Evolutionary conservation across 2,888 invertebrate species (phyloP), one percentile per base, ranked within the genome.

Genomic region (Agriopis aurantiaria): DNA sequence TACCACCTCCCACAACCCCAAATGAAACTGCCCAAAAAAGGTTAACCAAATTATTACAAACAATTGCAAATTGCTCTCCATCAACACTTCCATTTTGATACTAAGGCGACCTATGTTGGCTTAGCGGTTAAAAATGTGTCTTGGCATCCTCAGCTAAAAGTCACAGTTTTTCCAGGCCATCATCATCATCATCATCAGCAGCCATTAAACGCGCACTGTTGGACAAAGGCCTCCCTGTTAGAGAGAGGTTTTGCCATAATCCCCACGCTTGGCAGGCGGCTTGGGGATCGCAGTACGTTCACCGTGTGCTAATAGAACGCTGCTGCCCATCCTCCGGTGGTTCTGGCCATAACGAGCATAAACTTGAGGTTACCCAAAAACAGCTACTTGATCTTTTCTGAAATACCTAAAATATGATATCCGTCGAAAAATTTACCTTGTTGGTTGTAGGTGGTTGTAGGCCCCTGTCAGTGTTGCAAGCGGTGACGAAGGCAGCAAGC

Each of bases 401-500:
- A 10, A 10, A 0, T 41, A 8, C 3, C 41, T 6, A 41, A 41
- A 41, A 9, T 33, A 33, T 33, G 33, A 43, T 43, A 9, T 43
- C 43, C 1, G 8, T 43, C 8, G 0, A 43, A 43, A 43, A 9
- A 3, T 43, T 5, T 52, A 88, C 87, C 86, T 85, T 87, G 68
- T 83, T 87, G 68, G 78, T 78, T 40, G 72, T 78, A 12, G 80
- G 74, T 12, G 84, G 81, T 23, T 80, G 81, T 68, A 80, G 61
- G 8, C 85, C 82, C 17, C 96, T 89, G 88, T 97, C 97, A 71
- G 96, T 96, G 77, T 96, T 96, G 91, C 97, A 98, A 3, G 98
- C 98, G 85, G 96, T 96, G 33, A 97, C 96, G 75, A 98, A 95
- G 40, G 97, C 97, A 79, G 97, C 97, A 8, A 99, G 90, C 60